These are phyloP conservation scores for Crossaster papposus DNA, from an alignment of 53 echinoderm and acorn worm species.

Conservation along the genomic window DNA sequence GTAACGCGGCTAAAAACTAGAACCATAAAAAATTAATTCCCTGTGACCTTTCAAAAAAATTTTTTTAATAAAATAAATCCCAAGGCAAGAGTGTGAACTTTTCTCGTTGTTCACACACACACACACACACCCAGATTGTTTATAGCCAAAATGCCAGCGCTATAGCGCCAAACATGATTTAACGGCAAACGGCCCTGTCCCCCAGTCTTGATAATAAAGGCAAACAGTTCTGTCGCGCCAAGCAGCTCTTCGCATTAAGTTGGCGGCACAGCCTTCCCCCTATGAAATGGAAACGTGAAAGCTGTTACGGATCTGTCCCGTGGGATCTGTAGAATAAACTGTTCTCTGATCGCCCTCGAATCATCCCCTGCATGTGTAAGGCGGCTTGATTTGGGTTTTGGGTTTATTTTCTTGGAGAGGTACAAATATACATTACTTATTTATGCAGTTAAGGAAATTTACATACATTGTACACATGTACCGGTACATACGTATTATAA, in stretches of 20 bases:
- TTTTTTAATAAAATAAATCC: not conserved
- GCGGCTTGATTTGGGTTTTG: not conserved
- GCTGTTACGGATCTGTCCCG: slow-evolving; percentile 31
- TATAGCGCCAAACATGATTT: not conserved
- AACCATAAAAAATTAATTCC: too few relatives aligned
- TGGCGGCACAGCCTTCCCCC: not conserved
- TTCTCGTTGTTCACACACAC: not conserved
- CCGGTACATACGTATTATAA: too few relatives aligned
- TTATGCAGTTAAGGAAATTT: too few relatives aligned
- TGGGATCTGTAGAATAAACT: not conserved
- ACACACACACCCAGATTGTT: too few relatives aligned
- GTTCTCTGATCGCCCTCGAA: slow-evolving; percentile 15
- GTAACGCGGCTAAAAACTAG: too few relatives aligned
- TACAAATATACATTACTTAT: not conserved
- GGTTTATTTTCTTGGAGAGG: not conserved
- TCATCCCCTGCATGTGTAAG: slow-evolving; percentile 37
- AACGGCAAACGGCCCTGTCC: not conserved
- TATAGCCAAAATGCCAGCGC: not conserved
- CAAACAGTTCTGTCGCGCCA: not conserved
- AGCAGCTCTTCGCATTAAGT: not conserved
- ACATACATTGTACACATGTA: too few relatives aligned
- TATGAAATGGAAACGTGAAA: slow-evolving; percentile 32
- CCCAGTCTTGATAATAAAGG: not conserved
- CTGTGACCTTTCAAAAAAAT: too few relatives aligned
- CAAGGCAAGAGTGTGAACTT: not conserved